Conservation (phyloP, 2,797 vertebrate species). For the Falco concolor region DNA sequence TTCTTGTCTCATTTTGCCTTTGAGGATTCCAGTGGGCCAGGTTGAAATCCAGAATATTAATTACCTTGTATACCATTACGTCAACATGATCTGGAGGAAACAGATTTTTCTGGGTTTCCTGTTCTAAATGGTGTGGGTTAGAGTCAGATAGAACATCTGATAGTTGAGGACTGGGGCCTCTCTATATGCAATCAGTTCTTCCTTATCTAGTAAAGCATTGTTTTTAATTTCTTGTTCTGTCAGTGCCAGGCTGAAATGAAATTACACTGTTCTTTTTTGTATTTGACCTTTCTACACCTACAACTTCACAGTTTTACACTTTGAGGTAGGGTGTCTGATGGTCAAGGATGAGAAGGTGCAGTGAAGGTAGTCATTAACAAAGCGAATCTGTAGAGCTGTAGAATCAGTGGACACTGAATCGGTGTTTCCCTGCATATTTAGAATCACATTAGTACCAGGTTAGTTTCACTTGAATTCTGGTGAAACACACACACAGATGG, state of each 20-base stretch:
- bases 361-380: not conserved
- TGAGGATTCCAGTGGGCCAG: not conserved
- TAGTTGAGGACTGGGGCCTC: not conserved
- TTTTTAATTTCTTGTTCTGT: not conserved
- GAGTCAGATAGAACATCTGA: not conserved
- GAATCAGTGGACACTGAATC: not conserved
- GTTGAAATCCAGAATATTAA: constrained; percentile 46
- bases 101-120: constrained; percentile 59
- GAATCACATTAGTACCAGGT: not conserved
- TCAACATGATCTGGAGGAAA: constrained; percentile 48
- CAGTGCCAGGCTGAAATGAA: not conserved
- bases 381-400: not conserved
- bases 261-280: not conserved
- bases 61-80: not conserved
- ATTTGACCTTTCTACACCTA: not conserved
- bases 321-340: not conserved
- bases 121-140: not conserved
- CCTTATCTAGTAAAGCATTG: not conserved
- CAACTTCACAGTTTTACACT: not conserved
- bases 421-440: not conserved
- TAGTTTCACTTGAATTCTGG: not conserved
- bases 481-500: not conserved
- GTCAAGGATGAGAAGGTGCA: not conserved
- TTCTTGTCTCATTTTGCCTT: not conserved
- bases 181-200: not conserved